phyloP scores from a whole-genome alignment of 2,797 vertebrate species.

The Sus cebifrons region DNA sequence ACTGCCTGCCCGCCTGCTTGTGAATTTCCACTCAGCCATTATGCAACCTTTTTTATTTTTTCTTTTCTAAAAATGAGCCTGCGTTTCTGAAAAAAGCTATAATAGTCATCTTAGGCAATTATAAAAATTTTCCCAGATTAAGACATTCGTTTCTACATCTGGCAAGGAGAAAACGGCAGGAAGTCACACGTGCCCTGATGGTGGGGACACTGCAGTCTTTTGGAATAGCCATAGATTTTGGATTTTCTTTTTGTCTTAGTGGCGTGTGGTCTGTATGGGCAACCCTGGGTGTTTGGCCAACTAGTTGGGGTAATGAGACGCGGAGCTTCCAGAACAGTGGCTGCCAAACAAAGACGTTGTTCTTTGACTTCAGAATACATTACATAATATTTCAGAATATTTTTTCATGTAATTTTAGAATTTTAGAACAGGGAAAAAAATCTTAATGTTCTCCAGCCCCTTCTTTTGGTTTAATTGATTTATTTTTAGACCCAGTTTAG shows the following conservation, averaged over 20 bases:
- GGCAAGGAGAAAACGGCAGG: conserved; percentile 7
- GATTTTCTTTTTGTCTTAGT: not conserved
- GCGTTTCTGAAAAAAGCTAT: conserved; percentile 73
- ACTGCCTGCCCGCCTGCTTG: conserved; percentile 50
- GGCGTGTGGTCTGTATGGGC: not conserved
- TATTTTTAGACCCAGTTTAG: conserved; percentile 44
- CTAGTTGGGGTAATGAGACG: not conserved
- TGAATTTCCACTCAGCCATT: conserved; percentile 78
- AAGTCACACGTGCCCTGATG: not conserved
- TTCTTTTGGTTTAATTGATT: conserved; percentile 19
- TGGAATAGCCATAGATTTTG: not conserved
- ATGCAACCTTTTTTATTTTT: conserved; percentile 69
- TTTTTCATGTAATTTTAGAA: conserved; percentile 55
- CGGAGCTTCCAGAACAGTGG: not conserved
- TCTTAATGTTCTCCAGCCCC: not conserved
- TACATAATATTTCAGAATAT: not conserved
- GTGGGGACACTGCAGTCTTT: not conserved
- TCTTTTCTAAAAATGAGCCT: conserved; percentile 74
- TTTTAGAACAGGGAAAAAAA: not conserved
- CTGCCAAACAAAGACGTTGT: not conserved
- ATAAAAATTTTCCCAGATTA: conserved; percentile 65
- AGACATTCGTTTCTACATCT: conserved; percentile 60
- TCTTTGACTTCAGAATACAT: conserved; percentile 20
- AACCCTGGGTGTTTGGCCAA: not conserved
- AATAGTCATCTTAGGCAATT: conserved; percentile 72